Conservation (phyloP, 2,113 vertebrate species). For the Epinephelus moara region DNA sequence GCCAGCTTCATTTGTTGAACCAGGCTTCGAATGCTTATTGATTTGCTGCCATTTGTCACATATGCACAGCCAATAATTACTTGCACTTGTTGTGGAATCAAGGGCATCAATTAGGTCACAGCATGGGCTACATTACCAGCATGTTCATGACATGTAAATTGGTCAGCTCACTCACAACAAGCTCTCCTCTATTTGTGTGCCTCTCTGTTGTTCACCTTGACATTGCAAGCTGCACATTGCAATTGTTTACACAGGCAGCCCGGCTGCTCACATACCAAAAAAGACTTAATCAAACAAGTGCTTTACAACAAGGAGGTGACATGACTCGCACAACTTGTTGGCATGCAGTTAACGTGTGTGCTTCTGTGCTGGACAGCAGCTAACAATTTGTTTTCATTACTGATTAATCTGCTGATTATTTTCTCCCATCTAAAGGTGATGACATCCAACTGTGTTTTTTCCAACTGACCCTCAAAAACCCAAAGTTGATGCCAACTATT, state of each 20-base stretch:
- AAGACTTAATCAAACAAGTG: constrained; percentile 19
- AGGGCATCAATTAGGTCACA: constrained; percentile 37
- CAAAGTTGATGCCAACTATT: constrained; percentile 1
- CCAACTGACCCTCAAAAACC: background rate
- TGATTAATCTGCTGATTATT: background rate
- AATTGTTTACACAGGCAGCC: constrained; percentile 23
- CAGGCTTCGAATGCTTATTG: constrained; percentile 41
- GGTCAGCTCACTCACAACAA: constrained; percentile 1
- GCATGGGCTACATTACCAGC: background rate
- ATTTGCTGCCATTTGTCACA: constrained; percentile 29
- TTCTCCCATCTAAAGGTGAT: background rate
- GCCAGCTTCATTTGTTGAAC: background rate
- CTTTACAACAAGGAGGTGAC: background rate
- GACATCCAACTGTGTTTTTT: background rate
- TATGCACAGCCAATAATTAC: constrained; percentile 21
- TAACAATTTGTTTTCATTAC: background rate
- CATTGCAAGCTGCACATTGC: background rate
- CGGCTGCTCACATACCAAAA: background rate
- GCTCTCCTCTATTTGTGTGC: background rate
- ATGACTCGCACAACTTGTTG: constrained; percentile 7
- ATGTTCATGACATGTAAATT: background rate
- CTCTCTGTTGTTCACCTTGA: background rate
- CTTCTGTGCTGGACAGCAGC: background rate
- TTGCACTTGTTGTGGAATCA: constrained; percentile 16
- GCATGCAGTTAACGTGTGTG: background rate